Evolutionary conservation across 2,888 invertebrate genomes (phyloP).

Genomic region (Zaprionus lineosus): DNA sequence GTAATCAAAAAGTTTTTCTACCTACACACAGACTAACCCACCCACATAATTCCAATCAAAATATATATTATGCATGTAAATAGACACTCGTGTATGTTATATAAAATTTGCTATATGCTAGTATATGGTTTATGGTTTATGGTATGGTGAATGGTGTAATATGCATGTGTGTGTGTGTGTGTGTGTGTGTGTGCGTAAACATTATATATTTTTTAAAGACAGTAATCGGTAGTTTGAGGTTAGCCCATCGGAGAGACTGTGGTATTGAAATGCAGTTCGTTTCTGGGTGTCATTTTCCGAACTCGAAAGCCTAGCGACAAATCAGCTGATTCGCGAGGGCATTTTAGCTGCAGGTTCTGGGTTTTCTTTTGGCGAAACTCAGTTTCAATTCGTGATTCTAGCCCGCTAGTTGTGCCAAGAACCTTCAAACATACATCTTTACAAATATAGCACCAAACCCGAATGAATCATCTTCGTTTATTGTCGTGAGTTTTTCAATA

Average conservation of each 20-base stretch:
- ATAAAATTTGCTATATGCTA: too few species aligned
- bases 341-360: slow-evolving; percentile 65
- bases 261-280: slow-evolving; percentile 28
- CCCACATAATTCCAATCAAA: too few species aligned
- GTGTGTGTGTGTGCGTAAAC: not conserved
- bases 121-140: too few species aligned
- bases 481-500: slow-evolving; percentile 48
- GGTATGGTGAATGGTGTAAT: too few species aligned
- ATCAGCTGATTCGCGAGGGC: slow-evolving; percentile 52
- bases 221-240: slow-evolving; percentile 6
- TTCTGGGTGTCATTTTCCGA: slow-evolving; percentile 7
- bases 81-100: too few species aligned
- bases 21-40: too few species aligned
- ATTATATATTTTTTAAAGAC: not conserved
- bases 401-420: slow-evolving; percentile 67
- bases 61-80: too few species aligned
- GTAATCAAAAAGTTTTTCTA: too few species aligned
- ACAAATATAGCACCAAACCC: slow-evolving; percentile 26
- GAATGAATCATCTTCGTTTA: slow-evolving; percentile 65
- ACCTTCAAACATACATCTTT: slow-evolving; percentile 19
- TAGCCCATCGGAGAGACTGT: slow-evolving; percentile 2
- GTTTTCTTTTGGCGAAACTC: slow-evolving; percentile 74
- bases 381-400: slow-evolving; percentile 74
- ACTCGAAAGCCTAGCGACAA: slow-evolving; percentile 34
- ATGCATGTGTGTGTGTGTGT: not conserved